Conservation (phyloP, 2,797 vertebrate species). For the Chromis chromis region DNA sequence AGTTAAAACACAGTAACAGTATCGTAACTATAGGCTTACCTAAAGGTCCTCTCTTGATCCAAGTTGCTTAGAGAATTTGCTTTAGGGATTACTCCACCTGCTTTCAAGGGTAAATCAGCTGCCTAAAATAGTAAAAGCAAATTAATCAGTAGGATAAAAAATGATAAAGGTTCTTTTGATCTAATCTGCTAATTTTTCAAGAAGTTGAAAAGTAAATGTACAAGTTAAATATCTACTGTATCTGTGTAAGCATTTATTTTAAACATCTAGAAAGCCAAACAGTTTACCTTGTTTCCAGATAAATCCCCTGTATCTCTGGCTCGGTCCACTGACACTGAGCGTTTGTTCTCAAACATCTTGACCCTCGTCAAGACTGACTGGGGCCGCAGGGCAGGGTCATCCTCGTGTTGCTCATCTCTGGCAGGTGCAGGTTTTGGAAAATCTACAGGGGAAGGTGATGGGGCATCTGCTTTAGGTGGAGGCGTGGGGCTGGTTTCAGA, state of each 20-base stretch:
- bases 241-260: background rate
- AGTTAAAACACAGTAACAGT: background rate
- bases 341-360: conserved; percentile 98
- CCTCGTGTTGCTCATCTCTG: conserved; percentile 83
- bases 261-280: conserved; percentile 1
- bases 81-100: conserved; percentile 89
- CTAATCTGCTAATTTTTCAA: background rate
- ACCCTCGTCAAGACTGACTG: conserved; percentile 97
- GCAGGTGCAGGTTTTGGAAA: conserved; percentile 82
- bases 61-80: conserved; percentile 91
- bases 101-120: conserved; percentile 90
- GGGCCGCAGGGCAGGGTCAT: conserved; percentile 93
- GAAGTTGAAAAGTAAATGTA: background rate
- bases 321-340: conserved; percentile 91
- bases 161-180: background rate
- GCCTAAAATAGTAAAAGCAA: conserved; percentile 79
- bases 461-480: conserved; percentile 84
- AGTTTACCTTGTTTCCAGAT: conserved; percentile 84
- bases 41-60: conserved; percentile 94
- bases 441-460: conserved; percentile 77
- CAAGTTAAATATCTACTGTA: background rate
- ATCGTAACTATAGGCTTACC: conserved; percentile 78
- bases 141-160: conserved; percentile 17
- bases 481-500: conserved; percentile 80
- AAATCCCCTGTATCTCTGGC: conserved; percentile 88